Evolutionary conservation across 2,888 invertebrate genomes (phyloP), one percentile per base, ranked within the genome.

Genomic region (Hemistola chrysoprasaria): DNA sequence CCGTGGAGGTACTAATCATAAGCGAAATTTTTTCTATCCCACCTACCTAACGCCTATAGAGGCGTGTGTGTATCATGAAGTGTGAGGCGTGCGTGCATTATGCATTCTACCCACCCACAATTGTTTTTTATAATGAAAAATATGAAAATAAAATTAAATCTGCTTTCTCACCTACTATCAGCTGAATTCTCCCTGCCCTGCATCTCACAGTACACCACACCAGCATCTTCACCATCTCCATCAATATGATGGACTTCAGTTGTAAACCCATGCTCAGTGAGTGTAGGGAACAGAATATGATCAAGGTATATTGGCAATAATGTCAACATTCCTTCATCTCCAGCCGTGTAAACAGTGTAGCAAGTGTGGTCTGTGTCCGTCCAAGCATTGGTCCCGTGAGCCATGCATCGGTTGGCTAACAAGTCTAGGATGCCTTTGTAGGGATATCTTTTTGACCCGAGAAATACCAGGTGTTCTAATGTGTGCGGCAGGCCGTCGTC

Each of bases 191-290:
- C 97, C 20, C 92, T 74, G 0, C 94, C 95, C 78, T 97, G 97
- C 95, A 97, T 97, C 87, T 98, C 98, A 76, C 96, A 96, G 74
- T 98, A 98, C n/a, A 98, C 97, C 7, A 98, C 96, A 8, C 98
- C 98, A 6, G 95, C 96, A 88, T 98, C 94, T 53, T 95, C 93
- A 0, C 97, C 98, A 44, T 95, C 93, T 0, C 93, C 95, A 60
- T 95, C 96, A 47, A 98, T 90, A 72, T 98, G 97, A 77, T 98
- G 97, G 0, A 98, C 97, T 85, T 98, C 98, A 0, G 97, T 98
- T 16, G 93, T 85, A 71, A 93, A 98, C 1, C 92, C 96, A 50
- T 95, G 90, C 53, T 97, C 95, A 22, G 93, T 94, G 8, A 98
- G 88, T 2, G 94, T 93, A 0, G 98, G 97, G 64, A 93, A 93